Conservation (phyloP, 2,888 invertebrate species). For the Petrophora chlorosata region DNA sequence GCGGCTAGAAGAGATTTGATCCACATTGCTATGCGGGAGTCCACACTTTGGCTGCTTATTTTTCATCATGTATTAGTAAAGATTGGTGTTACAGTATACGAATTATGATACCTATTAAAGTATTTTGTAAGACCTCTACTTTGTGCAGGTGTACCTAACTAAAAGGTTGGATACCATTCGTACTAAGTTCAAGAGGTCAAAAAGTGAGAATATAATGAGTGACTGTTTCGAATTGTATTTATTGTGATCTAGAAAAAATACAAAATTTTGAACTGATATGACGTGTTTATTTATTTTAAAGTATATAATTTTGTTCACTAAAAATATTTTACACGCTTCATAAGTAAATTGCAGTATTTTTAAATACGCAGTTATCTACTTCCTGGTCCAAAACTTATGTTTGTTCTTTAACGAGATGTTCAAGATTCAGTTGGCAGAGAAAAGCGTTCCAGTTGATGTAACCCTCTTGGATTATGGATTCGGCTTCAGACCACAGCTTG, state of each 20-base stretch:
- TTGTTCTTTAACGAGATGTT: constrained; percentile 72
- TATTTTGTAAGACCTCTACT: constrained; percentile 13
- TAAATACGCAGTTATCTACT: background rate
- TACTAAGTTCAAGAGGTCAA: constrained; percentile 25
- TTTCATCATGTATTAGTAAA: background rate
- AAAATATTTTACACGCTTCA: background rate
- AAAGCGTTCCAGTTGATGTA: constrained; percentile 78
- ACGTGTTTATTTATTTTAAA: constrained; percentile 27
- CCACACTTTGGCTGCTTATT: too few species aligned
- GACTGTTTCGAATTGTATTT: constrained; percentile 53
- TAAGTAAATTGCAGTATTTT: too few species aligned
- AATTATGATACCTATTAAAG: constrained; percentile 8
- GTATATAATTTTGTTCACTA: constrained; percentile 7
- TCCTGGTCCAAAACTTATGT: constrained; percentile 6
- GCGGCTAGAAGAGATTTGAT: too few species aligned
- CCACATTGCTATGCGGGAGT: too few species aligned
- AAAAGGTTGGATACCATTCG: too few species aligned
- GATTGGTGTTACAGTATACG: background rate
- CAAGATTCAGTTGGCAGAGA: constrained; percentile 73
- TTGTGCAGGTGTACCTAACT: too few species aligned
- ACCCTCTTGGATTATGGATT: constrained; percentile 61
- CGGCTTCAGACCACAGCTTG: constrained; percentile 66
- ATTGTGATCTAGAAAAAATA: constrained; percentile 59
- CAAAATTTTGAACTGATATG: constrained; percentile 33
- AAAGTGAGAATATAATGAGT: constrained; percentile 46